A percentile compares a stretch with the other conserved stretches of the same genome.
These are phyloP conservation scores for Ectemnius continuus DNA, from an alignment of 2,888 invertebrate genomes.

Conservation along the genomic window DNA sequence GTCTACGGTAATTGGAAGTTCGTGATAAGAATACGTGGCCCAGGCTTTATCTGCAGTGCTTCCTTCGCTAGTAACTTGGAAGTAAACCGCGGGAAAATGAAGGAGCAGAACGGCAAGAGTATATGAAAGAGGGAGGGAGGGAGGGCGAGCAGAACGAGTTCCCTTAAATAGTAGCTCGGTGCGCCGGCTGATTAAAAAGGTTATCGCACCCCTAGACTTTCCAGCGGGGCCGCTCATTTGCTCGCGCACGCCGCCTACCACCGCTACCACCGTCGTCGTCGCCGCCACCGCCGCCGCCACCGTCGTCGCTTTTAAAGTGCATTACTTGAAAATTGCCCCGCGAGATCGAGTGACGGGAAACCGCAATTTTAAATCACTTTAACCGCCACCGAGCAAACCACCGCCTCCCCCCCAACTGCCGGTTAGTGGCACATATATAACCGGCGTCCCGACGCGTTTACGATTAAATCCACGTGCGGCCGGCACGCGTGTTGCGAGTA, in stretches of 20 bases:
- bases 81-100: not conserved
- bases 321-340: slow-evolving; percentile 3
- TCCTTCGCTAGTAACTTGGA: slow-evolving; percentile 17
- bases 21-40: slow-evolving; percentile 20
- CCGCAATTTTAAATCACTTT: slow-evolving; percentile 1
- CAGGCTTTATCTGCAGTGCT: slow-evolving; percentile 19
- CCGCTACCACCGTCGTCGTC: too few relatives aligned
- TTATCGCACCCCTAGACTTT: not conserved
- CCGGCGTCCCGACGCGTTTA: too few relatives aligned
- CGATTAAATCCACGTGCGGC: not conserved
- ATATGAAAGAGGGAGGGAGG: slow-evolving; percentile 8
- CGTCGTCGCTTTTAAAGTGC: not conserved
- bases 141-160: not conserved
- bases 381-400: not conserved
- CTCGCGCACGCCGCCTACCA: not conserved
- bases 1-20: slow-evolving; percentile 35
- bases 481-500: not conserved
- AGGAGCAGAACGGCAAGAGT: not conserved
- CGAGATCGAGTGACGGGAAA: not conserved
- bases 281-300: too few relatives aligned
- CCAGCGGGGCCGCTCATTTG: not conserved
- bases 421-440: too few relatives aligned
- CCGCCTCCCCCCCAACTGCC: not conserved
- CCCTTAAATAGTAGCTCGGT: slow-evolving; percentile 1
- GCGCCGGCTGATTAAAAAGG: not conserved